These are phyloP conservation scores for Xylocampa areola DNA, from an alignment of 2,888 invertebrate species.

Conservation along the genomic window DNA sequence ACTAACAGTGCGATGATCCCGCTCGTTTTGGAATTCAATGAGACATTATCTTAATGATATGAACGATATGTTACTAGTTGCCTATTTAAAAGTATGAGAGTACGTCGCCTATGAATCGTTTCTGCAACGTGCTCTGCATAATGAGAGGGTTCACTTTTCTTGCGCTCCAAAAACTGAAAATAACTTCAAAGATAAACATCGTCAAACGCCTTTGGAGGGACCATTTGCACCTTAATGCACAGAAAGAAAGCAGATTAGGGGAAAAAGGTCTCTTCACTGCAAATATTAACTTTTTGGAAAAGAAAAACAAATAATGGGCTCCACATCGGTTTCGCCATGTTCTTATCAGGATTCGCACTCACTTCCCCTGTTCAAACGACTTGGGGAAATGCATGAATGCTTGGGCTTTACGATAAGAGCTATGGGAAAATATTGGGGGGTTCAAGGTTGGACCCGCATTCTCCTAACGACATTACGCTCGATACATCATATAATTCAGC, in stretches of 20 bases:
- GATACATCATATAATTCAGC: constrained; percentile 18
- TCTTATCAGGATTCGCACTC: constrained; percentile 51
- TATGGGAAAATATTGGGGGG: constrained; percentile 23
- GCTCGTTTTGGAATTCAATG: constrained; percentile 45
- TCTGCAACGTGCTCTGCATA: constrained; percentile 17
- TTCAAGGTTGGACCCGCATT: constrained; percentile 24
- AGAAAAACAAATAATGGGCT: constrained; percentile 48
- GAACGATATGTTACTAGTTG: constrained; percentile 16
- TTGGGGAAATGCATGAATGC: constrained; percentile 26
- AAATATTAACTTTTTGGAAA: constrained; percentile 39
- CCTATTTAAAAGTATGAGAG: constrained; percentile 37
- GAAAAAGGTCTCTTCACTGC: constrained; percentile 12
- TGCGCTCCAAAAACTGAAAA: constrained; percentile 1
- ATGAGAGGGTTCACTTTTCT: constrained; percentile 6
- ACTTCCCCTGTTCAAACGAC: constrained; percentile 39
- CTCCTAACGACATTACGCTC: constrained; percentile 12
- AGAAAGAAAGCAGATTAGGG: constrained; percentile 34
- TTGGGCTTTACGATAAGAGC: constrained; percentile 43
- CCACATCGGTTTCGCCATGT: constrained; percentile 16
- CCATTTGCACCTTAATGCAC: constrained; percentile 43
- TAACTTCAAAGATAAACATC: constrained; percentile 47
- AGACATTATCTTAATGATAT: constrained; percentile 37
- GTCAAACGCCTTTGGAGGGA: constrained; percentile 12
- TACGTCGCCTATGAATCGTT: background rate
- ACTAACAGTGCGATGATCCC: constrained; percentile 2